Evolutionary conservation across 2,888 invertebrate genomes (phyloP).

Genomic region (Lamproptera curius): DNA sequence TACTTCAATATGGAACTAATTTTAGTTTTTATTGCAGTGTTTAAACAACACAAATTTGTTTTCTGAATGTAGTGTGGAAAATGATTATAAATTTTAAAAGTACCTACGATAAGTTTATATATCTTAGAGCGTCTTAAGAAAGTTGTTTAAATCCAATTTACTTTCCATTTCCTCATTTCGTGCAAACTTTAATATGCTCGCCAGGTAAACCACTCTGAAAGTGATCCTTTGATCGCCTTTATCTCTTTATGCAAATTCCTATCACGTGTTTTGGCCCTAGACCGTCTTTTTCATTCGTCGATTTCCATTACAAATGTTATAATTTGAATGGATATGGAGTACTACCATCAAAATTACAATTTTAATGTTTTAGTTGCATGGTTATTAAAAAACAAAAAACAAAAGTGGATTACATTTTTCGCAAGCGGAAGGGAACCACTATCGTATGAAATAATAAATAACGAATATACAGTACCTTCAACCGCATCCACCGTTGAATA

Average conservation of each 20-base stretch:
- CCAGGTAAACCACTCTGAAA: slow-evolving; percentile 74
- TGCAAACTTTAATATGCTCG: slow-evolving; percentile 76
- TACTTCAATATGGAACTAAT: too few relatives aligned
- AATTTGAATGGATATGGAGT: too few relatives aligned
- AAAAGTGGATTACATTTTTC: too few relatives aligned
- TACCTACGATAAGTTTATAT: slow-evolving; percentile 59
- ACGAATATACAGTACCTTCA: too few relatives aligned
- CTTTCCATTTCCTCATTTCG: slow-evolving; percentile 76
- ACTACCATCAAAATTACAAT: too few relatives aligned
- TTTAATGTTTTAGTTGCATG: too few relatives aligned
- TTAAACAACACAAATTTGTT: slow-evolving; percentile 14
- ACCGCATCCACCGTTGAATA: too few relatives aligned
- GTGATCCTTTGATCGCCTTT: slow-evolving; percentile 74
- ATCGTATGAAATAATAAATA: too few relatives aligned
- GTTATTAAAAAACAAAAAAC: too few relatives aligned
- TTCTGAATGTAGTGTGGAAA: slow-evolving; percentile 37
- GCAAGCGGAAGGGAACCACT: too few relatives aligned
- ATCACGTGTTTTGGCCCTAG: slow-evolving; percentile 60
- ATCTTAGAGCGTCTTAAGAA: slow-evolving; percentile 63
- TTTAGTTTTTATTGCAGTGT: too few relatives aligned
- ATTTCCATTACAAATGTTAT: too few relatives aligned
- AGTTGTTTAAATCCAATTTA: slow-evolving; percentile 75
- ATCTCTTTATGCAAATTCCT: slow-evolving; percentile 69
- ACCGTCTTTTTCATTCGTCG: slow-evolving; percentile 1
- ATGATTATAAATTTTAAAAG: slow-evolving; percentile 47